These are phyloP conservation scores for Aspiorhynchus laticeps DNA, from an alignment of 2,113 vertebrate species.

Conservation along the genomic window DNA sequence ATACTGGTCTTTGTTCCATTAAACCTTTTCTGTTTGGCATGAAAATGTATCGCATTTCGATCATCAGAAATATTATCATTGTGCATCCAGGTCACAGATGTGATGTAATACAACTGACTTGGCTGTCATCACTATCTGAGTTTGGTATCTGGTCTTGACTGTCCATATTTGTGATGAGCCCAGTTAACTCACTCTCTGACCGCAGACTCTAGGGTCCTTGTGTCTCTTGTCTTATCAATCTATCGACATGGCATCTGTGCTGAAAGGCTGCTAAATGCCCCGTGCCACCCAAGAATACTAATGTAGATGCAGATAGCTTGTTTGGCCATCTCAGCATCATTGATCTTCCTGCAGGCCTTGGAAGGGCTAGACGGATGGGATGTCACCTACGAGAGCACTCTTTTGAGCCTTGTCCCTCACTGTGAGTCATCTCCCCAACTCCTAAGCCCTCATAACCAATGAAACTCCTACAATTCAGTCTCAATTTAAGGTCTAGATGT, in stretches of 20 bases:
- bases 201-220: conserved; percentile 10
- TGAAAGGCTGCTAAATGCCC: conserved; percentile 57
- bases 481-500: not conserved
- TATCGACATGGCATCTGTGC: conserved; percentile 71
- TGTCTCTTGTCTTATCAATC: conserved; percentile 72
- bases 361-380: conserved; percentile 69
- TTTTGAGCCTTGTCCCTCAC: conserved; percentile 63
- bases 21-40: not conserved
- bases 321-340: conserved; percentile 80
- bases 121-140: not conserved
- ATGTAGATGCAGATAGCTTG: conserved; percentile 75
- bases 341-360: conserved; percentile 74
- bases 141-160: not conserved
- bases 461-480: not conserved
- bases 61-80: not conserved
- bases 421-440: conserved; percentile 48
- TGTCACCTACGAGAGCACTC: conserved; percentile 70
- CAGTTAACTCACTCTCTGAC: conserved; percentile 43
- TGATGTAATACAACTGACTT: not conserved
- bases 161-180: not conserved
- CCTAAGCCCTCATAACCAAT: not conserved
- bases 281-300: conserved; percentile 72
- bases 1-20: not conserved
- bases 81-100: not conserved
- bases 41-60: not conserved